Evolutionary conservation across 1,140 invertebrate genomes (phyloP).

Genomic region (Bombus sibiricus): DNA sequence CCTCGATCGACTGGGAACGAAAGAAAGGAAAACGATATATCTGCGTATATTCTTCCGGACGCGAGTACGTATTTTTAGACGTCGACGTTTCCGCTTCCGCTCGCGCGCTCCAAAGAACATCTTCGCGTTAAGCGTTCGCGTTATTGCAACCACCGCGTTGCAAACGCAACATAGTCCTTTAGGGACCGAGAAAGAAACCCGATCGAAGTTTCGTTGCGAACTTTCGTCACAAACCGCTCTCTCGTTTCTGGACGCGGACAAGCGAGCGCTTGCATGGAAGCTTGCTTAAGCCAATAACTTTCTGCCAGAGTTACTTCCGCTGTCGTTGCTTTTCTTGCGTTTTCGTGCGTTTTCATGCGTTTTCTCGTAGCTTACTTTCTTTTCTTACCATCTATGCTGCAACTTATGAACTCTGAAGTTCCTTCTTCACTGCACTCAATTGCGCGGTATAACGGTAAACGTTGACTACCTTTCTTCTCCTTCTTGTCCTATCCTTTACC

Average conservation of each 20-base stretch:
- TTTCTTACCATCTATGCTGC: background rate
- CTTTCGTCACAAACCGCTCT: background rate
- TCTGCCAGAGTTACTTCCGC: background rate
- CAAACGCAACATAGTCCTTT: background rate
- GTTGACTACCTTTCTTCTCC: too few species aligned
- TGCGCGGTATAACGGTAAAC: background rate
- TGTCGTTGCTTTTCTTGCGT: background rate
- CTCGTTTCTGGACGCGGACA: background rate
- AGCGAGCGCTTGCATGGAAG: background rate
- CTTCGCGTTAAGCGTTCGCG: background rate
- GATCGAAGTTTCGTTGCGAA: conserved; percentile 8
- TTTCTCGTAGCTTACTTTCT: background rate
- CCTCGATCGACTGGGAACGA: too few species aligned
- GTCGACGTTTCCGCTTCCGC: background rate
- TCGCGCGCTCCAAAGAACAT: background rate
- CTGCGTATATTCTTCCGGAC: background rate
- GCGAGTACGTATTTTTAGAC: background rate
- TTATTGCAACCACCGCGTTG: background rate
- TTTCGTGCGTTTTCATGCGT: background rate
- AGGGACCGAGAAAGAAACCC: conserved; percentile 7
- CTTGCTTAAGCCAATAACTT: conserved; percentile 27
- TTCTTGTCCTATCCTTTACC: too few species aligned
- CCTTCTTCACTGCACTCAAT: background rate
- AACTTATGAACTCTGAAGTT: background rate
- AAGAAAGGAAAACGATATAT: background rate